Evolutionary conservation across 2,113 vertebrate genomes (phyloP).

Genomic region (Argyrosomus japonicus): DNA sequence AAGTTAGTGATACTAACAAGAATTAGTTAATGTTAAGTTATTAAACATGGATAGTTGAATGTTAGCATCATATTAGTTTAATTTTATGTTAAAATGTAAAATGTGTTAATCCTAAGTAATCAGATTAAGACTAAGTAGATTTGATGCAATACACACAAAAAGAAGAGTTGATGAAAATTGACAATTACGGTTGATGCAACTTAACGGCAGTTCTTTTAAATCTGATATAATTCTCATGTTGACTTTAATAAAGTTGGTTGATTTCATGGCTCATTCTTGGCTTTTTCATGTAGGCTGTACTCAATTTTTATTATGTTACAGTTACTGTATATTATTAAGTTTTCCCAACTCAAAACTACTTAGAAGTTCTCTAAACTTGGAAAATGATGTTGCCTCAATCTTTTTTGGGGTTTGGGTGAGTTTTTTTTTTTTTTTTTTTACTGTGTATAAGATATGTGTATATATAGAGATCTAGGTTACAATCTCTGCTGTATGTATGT

Average conservation of each 20-base stretch:
- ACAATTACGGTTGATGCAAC: neutral
- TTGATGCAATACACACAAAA: neutral
- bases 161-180: neutral
- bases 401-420: too few species aligned
- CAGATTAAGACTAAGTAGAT: neutral
- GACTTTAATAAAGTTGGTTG: neutral
- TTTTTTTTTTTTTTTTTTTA: constrained; percentile 1
- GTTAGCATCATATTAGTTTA: neutral
- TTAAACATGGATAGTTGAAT: neutral
- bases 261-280: too few species aligned
- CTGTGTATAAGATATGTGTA: neutral
- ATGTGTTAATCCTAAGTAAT: neutral
- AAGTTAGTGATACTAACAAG: neutral
- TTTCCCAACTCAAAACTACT: neutral
- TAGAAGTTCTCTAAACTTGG: neutral
- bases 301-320: neutral
- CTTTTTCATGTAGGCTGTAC: neutral
- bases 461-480: constrained; percentile 2
- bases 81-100: neutral
- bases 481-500: constrained; percentile 35
- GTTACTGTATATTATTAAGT: neutral
- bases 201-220: neutral
- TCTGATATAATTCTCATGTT: neutral
- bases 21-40: neutral
- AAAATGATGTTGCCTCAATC: neutral